phyloP scores from a whole-genome alignment of 1,140 invertebrate species.

The Drosophila nikananu region DNA sequence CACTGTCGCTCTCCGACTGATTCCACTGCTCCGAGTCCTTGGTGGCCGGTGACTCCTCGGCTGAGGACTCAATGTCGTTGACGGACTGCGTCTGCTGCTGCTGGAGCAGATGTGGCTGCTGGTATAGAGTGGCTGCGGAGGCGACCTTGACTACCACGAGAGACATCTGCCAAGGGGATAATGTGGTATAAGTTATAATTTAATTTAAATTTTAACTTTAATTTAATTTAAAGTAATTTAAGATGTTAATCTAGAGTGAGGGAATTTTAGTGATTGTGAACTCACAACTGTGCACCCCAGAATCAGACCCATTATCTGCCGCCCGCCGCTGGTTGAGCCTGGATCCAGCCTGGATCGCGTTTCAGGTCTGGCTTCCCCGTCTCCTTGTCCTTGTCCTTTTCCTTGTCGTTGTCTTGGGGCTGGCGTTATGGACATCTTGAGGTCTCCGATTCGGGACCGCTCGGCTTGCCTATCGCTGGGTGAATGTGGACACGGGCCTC shows the following conservation, averaged over 20 bases:
- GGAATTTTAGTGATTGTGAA: background rate
- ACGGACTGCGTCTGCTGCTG: slow-evolving; percentile 58
- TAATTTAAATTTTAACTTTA: no score
- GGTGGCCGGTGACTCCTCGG: slow-evolving; percentile 16
- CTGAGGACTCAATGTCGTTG: slow-evolving; percentile 55
- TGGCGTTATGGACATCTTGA: slow-evolving; percentile 70
- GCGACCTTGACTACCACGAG: slow-evolving; percentile 83
- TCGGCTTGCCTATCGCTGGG: slow-evolving; percentile 50
- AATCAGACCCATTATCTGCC: slow-evolving; percentile 67
- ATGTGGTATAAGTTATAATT: no score
- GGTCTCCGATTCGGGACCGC: slow-evolving; percentile 45
- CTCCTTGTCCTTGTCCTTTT: slow-evolving; percentile 22
- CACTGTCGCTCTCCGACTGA: slow-evolving; percentile 35
- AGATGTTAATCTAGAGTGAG: background rate
- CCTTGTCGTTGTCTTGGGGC: slow-evolving; percentile 12
- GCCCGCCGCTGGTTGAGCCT: slow-evolving; percentile 29
- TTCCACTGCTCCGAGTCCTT: slow-evolving; percentile 47
- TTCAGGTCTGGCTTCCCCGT: slow-evolving; percentile 23
- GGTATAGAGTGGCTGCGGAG: slow-evolving; percentile 72
- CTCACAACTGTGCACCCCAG: slow-evolving; percentile 79
- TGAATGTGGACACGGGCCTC: slow-evolving; percentile 61
- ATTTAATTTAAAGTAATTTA: background rate
- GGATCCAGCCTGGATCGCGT: slow-evolving; percentile 58
- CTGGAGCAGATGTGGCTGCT: slow-evolving; percentile 56
- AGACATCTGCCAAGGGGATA: slow-evolving; percentile 67